A percentile compares a stretch with the other conserved stretches of the same genome.
These are phyloP conservation scores for Eublepharis macularius DNA, from an alignment of 2,113 vertebrate species.

Conservation along the genomic window DNA sequence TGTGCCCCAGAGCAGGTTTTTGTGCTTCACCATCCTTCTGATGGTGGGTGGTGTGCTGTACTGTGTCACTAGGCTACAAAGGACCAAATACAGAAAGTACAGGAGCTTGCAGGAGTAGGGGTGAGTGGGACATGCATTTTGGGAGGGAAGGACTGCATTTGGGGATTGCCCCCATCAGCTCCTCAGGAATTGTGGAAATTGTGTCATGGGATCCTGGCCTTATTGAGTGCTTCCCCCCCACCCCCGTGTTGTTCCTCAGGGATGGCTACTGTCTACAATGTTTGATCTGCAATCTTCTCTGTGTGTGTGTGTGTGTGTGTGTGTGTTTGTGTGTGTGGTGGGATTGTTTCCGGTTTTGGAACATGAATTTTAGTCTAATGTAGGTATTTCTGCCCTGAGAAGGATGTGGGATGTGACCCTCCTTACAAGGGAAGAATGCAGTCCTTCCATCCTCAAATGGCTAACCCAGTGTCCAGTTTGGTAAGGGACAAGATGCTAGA, in stretches of 20 bases:
- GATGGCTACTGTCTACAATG: constrained; percentile 9
- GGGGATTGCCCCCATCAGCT: not conserved
- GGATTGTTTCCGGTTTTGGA: not conserved
- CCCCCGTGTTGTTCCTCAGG: constrained; percentile 18
- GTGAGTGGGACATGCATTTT: not conserved
- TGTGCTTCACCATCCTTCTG: not conserved
- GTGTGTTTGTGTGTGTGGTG: not conserved
- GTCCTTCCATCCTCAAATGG: not conserved
- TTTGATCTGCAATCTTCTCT: not conserved
- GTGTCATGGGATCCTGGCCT: not conserved
- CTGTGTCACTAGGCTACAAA: not conserved
- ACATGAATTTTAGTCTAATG: not conserved
- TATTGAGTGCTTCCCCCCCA: not conserved
- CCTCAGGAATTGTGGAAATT: constrained; percentile 1
- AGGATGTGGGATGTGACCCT: not conserved
- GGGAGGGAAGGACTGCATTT: not conserved
- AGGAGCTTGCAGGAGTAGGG: not conserved
- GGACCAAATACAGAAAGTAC: constrained; percentile 4
- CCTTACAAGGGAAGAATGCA: not conserved
- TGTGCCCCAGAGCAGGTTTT: not conserved
- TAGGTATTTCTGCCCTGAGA: not conserved
- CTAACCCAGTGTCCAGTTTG: not conserved
- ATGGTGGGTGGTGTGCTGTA: not conserved
- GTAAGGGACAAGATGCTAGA: not conserved
- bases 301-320: not conserved